phyloP scores from a whole-genome alignment of 1,140 invertebrate genomes.

The Colletes gigas region DNA sequence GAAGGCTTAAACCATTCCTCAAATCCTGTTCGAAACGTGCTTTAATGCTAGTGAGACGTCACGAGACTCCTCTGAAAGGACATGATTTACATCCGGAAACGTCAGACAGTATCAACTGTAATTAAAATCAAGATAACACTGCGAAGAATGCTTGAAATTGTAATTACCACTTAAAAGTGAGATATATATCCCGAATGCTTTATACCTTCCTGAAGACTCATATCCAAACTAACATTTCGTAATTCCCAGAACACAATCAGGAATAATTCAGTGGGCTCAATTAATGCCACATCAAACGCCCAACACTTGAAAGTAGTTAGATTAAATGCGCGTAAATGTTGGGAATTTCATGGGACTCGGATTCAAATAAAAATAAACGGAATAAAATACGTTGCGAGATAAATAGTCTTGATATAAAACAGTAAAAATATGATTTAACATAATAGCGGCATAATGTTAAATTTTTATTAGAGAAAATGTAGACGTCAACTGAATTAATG shows the following conservation, averaged over 20 bases:
- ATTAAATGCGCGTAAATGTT: too few species aligned
- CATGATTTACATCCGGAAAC: background rate
- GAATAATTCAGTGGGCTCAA: background rate
- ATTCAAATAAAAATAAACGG: constrained; percentile 1
- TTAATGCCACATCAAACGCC: background rate
- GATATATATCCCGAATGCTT: background rate
- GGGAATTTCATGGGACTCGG: background rate
- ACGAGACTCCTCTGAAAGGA: background rate
- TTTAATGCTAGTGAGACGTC: background rate
- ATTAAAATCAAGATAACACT: constrained; percentile 1
- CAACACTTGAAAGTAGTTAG: background rate
- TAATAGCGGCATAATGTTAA: too few species aligned
- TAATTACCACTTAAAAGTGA: background rate
- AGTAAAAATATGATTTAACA: background rate
- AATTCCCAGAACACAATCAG: background rate
- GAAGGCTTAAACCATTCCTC: too few species aligned
- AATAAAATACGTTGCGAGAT: background rate
- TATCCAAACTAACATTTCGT: constrained; percentile 3
- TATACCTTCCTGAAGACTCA: background rate
- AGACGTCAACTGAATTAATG: too few species aligned
- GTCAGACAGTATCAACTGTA: background rate
- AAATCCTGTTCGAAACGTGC: too few species aligned
- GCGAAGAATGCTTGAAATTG: background rate
- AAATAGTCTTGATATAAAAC: background rate
- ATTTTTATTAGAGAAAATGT: too few species aligned